Base-by-base conservation (phyloP, 2,113 vertebrate genomes). In the Antechinus flavipes region DNA sequence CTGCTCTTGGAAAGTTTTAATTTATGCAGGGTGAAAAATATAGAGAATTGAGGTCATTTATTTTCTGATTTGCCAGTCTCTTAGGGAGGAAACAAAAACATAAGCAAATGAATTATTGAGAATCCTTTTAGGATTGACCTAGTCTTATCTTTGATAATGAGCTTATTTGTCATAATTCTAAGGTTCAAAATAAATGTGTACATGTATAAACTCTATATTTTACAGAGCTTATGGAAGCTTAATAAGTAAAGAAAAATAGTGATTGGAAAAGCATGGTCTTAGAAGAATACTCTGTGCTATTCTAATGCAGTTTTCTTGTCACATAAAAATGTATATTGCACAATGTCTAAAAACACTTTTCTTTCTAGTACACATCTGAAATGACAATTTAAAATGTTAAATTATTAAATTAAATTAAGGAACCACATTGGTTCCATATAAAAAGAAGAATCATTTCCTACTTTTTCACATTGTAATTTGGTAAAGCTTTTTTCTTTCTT, bases 61-160 rank as follows among this genome's bases (percentile, higher is more conserved):
- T 96, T 97, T 97, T 97, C 95, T 96, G 96, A 97, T 97, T 96
- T 97, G 96, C 54, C 58, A 25, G 92, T 53, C 92, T 97, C 92
- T 90, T 97, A 94, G 95, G 95, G 96, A 68, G 53, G 55, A 97
- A 52, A 24, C 93, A 19, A 95, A 84, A 96, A 97, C 90, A 95
- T 95, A 84, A 94, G 19, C 46, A 94, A 53, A 76, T 97, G 93
- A 97, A 96, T 92, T 94, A 42, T 90, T 97, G 93, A 84, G 68
- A 91, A 91, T 97, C 94, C 90, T 96, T 96, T 97, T 91, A 96
- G 95, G 91, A 30, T 93, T 97, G 91, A 96, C 54, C 94, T 97
- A 93, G 52, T 84, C 93, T 94, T 54, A 92, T 96, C 94, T 94
- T 84, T 95, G 91, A 90, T 90, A 97, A 97, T 93, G 94, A 92